Evolutionary conservation across 2,888 invertebrate species (phyloP).

Genomic region (Creontiades dilutus): DNA sequence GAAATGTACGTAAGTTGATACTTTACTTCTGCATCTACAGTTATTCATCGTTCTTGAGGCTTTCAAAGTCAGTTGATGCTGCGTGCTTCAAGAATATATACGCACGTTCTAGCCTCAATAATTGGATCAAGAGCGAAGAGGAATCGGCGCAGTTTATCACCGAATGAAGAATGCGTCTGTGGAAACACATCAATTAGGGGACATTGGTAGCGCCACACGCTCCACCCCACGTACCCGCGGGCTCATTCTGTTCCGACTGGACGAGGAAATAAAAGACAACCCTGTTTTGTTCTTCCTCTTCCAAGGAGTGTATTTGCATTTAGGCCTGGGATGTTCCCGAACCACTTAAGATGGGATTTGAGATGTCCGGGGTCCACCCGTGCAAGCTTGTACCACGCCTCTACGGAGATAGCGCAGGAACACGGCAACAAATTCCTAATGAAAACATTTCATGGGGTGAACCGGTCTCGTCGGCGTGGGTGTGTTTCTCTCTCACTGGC

Average conservation of each 20-base stretch:
- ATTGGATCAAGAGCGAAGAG: conserved; percentile 23
- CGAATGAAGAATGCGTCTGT: conserved; percentile 38
- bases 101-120: background rate
- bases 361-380: conserved; percentile 59
- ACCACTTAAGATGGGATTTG: conserved; percentile 69
- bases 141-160: conserved; percentile 37
- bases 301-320: conserved; percentile 62
- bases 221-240: conserved; percentile 11
- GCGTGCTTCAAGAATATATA: background rate
- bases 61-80: background rate
- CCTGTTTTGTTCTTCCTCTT: conserved; percentile 45
- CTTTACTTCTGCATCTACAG: too few relatives aligned
- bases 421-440: conserved; percentile 69
- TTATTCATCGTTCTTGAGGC: too few relatives aligned
- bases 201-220: conserved; percentile 63
- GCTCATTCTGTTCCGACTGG: background rate
- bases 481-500: conserved; percentile 55
- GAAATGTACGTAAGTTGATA: too few relatives aligned
- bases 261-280: conserved; percentile 53
- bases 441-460: conserved; percentile 65
- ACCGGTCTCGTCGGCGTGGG: conserved; percentile 61
- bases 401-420: conserved; percentile 44
- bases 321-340: conserved; percentile 35
- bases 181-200: conserved; percentile 56
- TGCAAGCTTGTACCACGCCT: conserved; percentile 65